Evolutionary conservation across 1,140 invertebrate species (phyloP).

Genomic region (Drosophila kurseongensis): DNA sequence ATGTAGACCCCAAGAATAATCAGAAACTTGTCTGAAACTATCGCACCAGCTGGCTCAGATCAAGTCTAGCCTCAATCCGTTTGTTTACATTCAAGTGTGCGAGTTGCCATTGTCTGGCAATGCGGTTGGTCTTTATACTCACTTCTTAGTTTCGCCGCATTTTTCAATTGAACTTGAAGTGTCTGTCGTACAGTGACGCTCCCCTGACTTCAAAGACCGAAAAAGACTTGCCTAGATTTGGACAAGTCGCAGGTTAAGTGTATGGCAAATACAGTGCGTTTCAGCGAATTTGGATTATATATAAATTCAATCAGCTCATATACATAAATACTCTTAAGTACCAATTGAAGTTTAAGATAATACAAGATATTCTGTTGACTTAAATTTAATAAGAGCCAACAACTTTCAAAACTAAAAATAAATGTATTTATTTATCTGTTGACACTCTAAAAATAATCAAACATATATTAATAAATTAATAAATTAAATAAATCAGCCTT

Average conservation of each 20-base stretch:
- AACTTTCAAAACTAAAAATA: no score
- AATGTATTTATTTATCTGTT: no score
- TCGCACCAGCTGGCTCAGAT: slow-evolving; percentile 50
- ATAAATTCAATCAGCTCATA: no score
- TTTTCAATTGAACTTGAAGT: slow-evolving; percentile 82
- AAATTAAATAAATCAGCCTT: no score
- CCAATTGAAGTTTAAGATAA: no score
- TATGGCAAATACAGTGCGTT: slow-evolving; percentile 23
- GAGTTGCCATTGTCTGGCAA: slow-evolving; percentile 67
- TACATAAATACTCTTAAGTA: no score
- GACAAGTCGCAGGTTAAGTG: slow-evolving; percentile 24
- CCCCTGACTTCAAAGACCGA: slow-evolving; percentile 39
- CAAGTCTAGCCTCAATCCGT: slow-evolving; percentile 51
- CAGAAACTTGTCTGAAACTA: slow-evolving; percentile 63
- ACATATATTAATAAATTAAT: no score
- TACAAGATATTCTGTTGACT: no score
- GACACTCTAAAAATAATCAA: no score
- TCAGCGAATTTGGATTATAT: background rate
- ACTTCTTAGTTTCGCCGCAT: slow-evolving; percentile 50
- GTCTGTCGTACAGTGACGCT: slow-evolving; percentile 43
- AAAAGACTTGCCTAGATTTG: slow-evolving; percentile 47
- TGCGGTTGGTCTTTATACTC: slow-evolving; percentile 70
- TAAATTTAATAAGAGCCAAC: no score
- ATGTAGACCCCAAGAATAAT: slow-evolving; percentile 2
- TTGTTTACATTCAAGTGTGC: slow-evolving; percentile 25